phyloP scores from a whole-genome alignment of 1,140 invertebrate species.

The Pteromalus puparum region DNA sequence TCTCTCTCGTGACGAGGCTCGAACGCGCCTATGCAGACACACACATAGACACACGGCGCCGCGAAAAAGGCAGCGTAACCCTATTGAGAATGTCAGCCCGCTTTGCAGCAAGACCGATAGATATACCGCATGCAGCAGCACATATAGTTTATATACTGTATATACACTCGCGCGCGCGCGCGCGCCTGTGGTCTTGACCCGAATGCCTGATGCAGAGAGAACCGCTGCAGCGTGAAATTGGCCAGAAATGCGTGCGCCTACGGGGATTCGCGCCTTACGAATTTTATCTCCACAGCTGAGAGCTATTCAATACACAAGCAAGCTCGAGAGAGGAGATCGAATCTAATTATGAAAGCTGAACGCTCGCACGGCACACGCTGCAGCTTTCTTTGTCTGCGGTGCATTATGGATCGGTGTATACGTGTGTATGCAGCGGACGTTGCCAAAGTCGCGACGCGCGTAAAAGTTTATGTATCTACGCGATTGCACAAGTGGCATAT shows the following conservation, averaged over 20 bases:
- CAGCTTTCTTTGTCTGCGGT: background rate
- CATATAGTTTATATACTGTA: background rate
- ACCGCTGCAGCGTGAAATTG: constrained; percentile 52
- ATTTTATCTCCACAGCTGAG: background rate
- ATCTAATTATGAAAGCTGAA: constrained; percentile 10
- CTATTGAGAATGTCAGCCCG: constrained; percentile 12
- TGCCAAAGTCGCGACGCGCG: background rate
- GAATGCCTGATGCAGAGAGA: constrained; percentile 62
- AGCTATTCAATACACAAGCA: background rate
- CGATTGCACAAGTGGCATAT: no score
- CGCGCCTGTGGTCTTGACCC: constrained; percentile 68
- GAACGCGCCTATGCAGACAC: background rate
- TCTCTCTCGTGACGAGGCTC: constrained; percentile 1
- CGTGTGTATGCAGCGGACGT: background rate
- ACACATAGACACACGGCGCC: background rate
- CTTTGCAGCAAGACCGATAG: background rate
- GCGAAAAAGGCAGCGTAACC: constrained; percentile 46
- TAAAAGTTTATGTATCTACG: background rate
- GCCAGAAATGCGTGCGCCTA: constrained; percentile 49
- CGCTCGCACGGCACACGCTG: background rate
- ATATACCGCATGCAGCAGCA: background rate
- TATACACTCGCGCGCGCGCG: background rate
- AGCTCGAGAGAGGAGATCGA: background rate
- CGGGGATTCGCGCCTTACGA: background rate
- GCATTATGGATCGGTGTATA: background rate